A percentile compares a stretch with the other conserved stretches of the same genome.
These are phyloP conservation scores for Cephus pulcher DNA, from an alignment of 2,888 invertebrate genomes.

Conservation along the genomic window DNA sequence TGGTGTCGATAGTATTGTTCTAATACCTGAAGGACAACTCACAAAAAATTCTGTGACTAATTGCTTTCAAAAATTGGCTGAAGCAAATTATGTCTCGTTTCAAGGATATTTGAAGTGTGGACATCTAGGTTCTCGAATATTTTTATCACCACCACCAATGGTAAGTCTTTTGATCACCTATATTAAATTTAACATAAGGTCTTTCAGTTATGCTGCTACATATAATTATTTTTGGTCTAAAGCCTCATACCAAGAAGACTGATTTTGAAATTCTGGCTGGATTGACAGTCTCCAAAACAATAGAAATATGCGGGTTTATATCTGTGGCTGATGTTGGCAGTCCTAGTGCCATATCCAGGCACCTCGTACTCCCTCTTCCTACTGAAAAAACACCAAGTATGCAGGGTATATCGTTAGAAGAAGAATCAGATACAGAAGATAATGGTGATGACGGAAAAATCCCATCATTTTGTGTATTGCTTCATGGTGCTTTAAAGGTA, in stretches of 20 bases:
- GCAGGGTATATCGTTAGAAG: constrained; percentile 65
- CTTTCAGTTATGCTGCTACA: neutral
- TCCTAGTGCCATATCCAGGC: constrained; percentile 90
- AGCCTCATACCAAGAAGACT: constrained; percentile 71
- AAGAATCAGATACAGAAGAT: constrained; percentile 70
- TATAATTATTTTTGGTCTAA: constrained; percentile 40
- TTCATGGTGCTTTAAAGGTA: constrained; percentile 92
- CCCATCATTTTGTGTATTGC: constrained; percentile 91
- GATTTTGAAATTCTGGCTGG: constrained; percentile 74
- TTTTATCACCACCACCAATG: constrained; percentile 81
- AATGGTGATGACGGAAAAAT: constrained; percentile 79
- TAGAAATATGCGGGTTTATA: constrained; percentile 90
- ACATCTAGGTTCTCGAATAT: constrained; percentile 77
- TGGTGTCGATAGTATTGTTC: constrained; percentile 74
- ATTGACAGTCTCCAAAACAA: constrained; percentile 76
- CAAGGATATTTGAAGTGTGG: constrained; percentile 81
- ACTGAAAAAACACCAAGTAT: constrained; percentile 64
- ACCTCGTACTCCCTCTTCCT: constrained; percentile 84
- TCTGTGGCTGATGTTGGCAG: constrained; percentile 89
- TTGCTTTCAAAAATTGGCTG: constrained; percentile 73
- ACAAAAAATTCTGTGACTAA: constrained; percentile 62
- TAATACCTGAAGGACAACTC: constrained; percentile 71
- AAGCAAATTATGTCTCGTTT: constrained; percentile 79
- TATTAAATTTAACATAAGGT: neutral
- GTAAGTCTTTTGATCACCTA: constrained; percentile 57